phyloP scores from a whole-genome alignment of 2,113 vertebrate genomes.

The Anguilla japonica region DNA sequence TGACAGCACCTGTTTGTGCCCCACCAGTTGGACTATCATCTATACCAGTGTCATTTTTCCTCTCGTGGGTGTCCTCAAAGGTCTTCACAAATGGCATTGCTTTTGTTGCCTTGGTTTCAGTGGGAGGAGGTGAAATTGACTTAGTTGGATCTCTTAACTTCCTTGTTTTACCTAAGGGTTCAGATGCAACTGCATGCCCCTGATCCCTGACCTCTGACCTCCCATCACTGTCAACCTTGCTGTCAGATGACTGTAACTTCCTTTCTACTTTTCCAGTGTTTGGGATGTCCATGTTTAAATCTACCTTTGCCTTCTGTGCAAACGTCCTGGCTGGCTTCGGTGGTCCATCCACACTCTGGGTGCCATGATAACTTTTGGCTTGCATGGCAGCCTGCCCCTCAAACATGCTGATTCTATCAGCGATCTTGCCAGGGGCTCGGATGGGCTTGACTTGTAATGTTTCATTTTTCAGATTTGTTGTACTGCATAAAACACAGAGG shows the following conservation, averaged over 20 bases:
- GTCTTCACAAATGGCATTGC: neutral
- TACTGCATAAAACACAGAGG: slow-evolving; percentile 44
- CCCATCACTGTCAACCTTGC: neutral
- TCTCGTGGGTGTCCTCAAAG: neutral
- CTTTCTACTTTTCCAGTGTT: neutral
- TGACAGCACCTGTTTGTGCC: neutral
- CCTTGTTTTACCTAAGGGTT: neutral
- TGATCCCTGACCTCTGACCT: neutral
- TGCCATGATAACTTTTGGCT: slow-evolving; percentile 23
- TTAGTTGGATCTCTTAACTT: neutral
- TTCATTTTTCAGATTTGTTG: slow-evolving; percentile 23
- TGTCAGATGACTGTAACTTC: neutral
- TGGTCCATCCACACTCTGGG: slow-evolving; percentile 54
- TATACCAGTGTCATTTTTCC: neutral
- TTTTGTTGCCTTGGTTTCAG: neutral
- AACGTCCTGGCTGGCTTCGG: slow-evolving; percentile 42
- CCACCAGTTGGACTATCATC: neutral
- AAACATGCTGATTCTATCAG: slow-evolving; percentile 65
- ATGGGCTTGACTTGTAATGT: neutral
- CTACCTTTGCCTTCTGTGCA: neutral
- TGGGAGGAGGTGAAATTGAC: neutral
- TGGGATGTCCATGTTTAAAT: neutral
- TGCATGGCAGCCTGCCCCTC: slow-evolving; percentile 33
- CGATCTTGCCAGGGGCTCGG: slow-evolving; percentile 36
- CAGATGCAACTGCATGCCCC: neutral